Evolutionary conservation across 2,797 vertebrate species (phyloP), one percentile per base, ranked within the genome.

Genomic region (Coregonus suidteri): DNA sequence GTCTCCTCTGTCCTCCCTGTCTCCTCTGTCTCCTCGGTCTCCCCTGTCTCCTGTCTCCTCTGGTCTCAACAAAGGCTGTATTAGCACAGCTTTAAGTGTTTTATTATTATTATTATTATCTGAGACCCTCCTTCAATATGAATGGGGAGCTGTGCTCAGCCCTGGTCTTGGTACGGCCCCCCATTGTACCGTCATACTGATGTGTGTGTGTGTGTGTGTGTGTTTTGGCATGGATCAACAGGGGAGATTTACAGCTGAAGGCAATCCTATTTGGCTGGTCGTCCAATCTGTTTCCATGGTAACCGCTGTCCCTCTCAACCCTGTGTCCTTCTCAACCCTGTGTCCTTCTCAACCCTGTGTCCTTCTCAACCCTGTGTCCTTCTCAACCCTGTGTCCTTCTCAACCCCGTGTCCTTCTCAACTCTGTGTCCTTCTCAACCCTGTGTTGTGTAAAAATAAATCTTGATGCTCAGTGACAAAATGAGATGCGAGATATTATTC

Each of bases 251-350:
- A 81, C 80, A 80, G 86, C 86, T 82, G 81, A 86, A 88, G 83
- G 80, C 84, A 78, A 80, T 81, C 83, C 85, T 85, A 86, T 75
- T 66, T 77, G 75, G 77, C 80, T 68, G 73, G 84, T 74, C 20
- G 20, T 89, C 84, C 83, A 75, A 83, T 85, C 87, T 83, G 90
- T 93, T 91, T 91, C 93, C 88, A 53, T 82, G 89, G 91, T 81
- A 90, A 92, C 90, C 80, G 71, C 80, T 85, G 75, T 83, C 80
- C 82, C 81, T 84, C 41, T 1, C 76, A 81, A 74, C 75, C 67
- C 25, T 25, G 25, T 25, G 25, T 25, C 25, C 25, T 25, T 25
- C 25, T 25, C 25, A 25, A 25, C 25, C 25, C 25, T 25, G 25
- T 25, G 25, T 25, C 25, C 25, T 25, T 25, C 25, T 25, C 25